Conservation (phyloP, 2,888 invertebrate genomes). For the Polymixis lichenea region DNA sequence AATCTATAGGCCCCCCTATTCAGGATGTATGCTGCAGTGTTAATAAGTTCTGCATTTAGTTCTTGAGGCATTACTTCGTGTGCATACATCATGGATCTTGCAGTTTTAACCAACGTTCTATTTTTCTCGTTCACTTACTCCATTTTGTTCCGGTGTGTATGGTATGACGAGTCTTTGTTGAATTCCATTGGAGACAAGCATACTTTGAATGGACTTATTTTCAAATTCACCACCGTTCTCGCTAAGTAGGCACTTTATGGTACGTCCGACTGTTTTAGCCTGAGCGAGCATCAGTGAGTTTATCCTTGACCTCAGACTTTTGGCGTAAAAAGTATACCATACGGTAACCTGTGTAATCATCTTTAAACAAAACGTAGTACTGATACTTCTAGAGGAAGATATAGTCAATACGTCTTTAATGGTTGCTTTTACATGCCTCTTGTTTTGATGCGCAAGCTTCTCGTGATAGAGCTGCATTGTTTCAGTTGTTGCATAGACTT, state of each 20-base stretch:
- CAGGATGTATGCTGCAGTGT: too few relatives aligned
- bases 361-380: not conserved
- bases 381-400: not conserved
- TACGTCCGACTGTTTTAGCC: not conserved
- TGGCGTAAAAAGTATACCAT: not conserved
- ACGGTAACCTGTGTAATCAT: not conserved
- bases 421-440: constrained; percentile 1
- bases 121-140: not conserved
- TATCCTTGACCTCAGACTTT: not conserved
- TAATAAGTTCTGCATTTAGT: not conserved
- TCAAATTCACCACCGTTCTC: too few relatives aligned
- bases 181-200: not conserved
- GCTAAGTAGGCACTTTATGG: not conserved
- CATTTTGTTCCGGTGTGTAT: not conserved
- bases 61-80: not conserved
- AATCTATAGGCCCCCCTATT: too few relatives aligned
- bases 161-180: not conserved
- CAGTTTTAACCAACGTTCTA: not conserved
- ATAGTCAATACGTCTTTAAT: not conserved
- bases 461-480: not conserved
- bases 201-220: not conserved
- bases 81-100: not conserved
- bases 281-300: not conserved
- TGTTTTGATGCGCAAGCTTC: not conserved
- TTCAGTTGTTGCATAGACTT: not conserved